Percentiles rank a stretch among this genome's conserved stretches.
phyloP scores from a whole-genome alignment of 1,140 invertebrate species.

The Campodea augens region DNA sequence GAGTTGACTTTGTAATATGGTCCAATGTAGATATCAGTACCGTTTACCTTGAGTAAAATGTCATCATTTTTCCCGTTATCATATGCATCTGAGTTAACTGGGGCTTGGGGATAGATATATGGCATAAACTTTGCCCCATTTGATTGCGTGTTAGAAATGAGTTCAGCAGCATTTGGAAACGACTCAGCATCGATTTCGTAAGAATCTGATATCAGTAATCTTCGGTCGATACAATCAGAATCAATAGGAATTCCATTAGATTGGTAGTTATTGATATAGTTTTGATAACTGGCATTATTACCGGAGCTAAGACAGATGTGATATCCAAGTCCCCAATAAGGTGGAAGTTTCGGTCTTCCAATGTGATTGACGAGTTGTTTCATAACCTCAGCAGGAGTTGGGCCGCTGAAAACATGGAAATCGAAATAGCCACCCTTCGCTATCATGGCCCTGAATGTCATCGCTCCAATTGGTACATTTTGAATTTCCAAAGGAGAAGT shows the following conservation, averaged over 20 bases:
- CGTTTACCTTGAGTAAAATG: background rate
- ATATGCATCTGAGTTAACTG: background rate
- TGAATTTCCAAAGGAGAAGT: background rate
- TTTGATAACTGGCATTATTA: background rate
- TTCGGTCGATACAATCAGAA: background rate
- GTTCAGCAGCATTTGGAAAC: background rate
- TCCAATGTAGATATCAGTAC: background rate
- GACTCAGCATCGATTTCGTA: background rate
- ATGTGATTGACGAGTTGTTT: background rate
- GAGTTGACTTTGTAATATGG: background rate
- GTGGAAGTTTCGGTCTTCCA: slow-evolving; percentile 27
- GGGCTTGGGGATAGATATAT: background rate
- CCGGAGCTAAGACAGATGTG: slow-evolving; percentile 21
- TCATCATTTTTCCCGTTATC: background rate
- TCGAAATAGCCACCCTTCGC: background rate
- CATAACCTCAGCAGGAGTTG: background rate
- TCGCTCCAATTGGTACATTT: background rate
- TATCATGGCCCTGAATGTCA: background rate
- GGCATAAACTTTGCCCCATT: background rate
- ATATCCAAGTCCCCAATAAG: slow-evolving; percentile 33
- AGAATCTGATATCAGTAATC: background rate
- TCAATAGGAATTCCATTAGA: background rate
- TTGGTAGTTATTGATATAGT: background rate
- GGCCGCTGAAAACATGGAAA: background rate
- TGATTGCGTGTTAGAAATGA: background rate